Evolutionary conservation across 92 coral and sea anemone genomes (phyloP).

Genomic region (Phenganax stokvisi): DNA sequence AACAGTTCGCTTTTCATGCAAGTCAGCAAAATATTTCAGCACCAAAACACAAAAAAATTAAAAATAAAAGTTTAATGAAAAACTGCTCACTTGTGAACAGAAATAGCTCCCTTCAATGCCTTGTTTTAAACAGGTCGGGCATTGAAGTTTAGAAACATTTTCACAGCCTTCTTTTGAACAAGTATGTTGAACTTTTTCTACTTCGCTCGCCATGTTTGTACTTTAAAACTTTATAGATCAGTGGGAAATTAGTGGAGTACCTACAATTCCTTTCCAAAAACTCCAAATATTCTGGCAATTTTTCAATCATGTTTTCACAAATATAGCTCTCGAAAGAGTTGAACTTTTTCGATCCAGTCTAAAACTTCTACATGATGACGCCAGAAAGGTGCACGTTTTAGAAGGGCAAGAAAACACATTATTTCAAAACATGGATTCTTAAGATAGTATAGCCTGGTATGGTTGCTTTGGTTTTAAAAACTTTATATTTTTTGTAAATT

Average conservation of each 20-base stretch:
- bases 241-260: not conserved
- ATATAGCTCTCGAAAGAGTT: not conserved
- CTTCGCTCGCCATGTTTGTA: slow-evolving; percentile 61
- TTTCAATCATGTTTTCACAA: not conserved
- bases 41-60: not conserved
- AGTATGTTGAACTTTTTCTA: slow-evolving; percentile 26
- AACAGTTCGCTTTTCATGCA: not conserved
- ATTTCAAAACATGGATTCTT: too few species aligned
- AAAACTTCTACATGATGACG: too few species aligned
- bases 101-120: slow-evolving; percentile 89
- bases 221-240: not conserved
- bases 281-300: not conserved
- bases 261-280: not conserved
- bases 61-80: not conserved
- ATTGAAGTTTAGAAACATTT: slow-evolving; percentile 82
- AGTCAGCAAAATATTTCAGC: not conserved
- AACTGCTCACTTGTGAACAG: slow-evolving; percentile 74
- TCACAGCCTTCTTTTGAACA: slow-evolving; percentile 79
- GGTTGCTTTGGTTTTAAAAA: too few species aligned
- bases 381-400: too few species aligned
- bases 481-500: too few species aligned
- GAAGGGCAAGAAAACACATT: too few species aligned
- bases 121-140: slow-evolving; percentile 90
- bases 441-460: too few species aligned
- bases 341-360: too few species aligned